Percentiles rank a stretch among this genome's conserved stretches.
These are phyloP conservation scores for Semnornis frantzii DNA, from an alignment of 2,113 vertebrate species.

Conservation along the genomic window DNA sequence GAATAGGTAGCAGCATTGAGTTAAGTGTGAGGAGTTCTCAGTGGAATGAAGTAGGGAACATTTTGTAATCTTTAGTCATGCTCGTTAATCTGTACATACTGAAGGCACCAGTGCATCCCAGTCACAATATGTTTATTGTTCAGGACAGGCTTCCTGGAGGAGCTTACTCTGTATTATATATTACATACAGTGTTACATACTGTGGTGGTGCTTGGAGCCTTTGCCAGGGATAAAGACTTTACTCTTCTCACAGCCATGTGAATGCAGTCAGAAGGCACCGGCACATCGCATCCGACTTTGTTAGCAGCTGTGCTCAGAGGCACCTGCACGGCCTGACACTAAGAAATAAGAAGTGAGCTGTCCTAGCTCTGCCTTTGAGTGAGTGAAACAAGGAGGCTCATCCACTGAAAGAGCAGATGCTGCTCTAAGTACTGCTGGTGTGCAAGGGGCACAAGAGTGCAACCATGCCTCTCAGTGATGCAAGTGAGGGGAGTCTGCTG, in stretches of 20 bases:
- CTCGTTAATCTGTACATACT: not conserved
- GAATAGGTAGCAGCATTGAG: not conserved
- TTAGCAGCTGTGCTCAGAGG: not conserved
- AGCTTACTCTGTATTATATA: not conserved
- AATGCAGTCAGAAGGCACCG: not conserved
- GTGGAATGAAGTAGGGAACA: not conserved
- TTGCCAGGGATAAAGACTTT: not conserved
- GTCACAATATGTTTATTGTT: not conserved
- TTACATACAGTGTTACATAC: too few relatives aligned
- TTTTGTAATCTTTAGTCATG: not conserved
- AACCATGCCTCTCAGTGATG: fast-evolving
- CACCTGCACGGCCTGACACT: not conserved
- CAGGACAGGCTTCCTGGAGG: not conserved
- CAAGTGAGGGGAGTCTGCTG: fast-evolving
- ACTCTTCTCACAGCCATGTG: not conserved
- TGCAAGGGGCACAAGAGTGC: fast-evolving
- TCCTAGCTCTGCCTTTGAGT: not conserved
- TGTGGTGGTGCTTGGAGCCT: not conserved
- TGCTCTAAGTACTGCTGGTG: not conserved
- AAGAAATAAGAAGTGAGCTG: not conserved
- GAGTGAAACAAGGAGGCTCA: not conserved
- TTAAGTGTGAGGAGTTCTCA: not conserved
- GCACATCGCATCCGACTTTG: not conserved
- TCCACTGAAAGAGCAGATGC: not conserved
- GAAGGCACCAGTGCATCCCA: not conserved